These are phyloP conservation scores for Erpetoichthys calabaricus DNA, from an alignment of 2,797 vertebrate species.

Conservation along the genomic window DNA sequence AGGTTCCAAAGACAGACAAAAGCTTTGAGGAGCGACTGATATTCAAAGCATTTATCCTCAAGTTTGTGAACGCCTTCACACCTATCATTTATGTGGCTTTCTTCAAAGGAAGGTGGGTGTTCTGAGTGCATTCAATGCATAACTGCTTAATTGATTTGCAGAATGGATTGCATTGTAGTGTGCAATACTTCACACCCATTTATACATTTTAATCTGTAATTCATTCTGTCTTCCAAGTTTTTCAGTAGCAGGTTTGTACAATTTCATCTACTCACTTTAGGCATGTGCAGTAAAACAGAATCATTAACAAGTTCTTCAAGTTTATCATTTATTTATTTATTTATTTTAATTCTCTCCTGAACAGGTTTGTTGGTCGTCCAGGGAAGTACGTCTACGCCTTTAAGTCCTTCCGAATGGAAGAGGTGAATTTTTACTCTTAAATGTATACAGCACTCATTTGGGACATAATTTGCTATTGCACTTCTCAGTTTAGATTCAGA, in stretches of 20 bases:
- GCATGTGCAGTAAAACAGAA: no score
- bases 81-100: conserved; percentile 95
- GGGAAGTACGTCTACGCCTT: conserved; percentile 87
- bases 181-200: background rate
- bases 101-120: conserved; percentile 84
- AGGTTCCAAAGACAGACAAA: conserved; percentile 94
- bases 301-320: background rate
- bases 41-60: conserved; percentile 86
- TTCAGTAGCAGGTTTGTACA: no score
- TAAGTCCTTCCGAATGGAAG: conserved; percentile 87
- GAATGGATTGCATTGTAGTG: background rate
- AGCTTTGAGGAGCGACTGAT: conserved; percentile 87
- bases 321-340: background rate
- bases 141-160: background rate
- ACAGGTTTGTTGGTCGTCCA: conserved; percentile 81
- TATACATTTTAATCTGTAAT: background rate
- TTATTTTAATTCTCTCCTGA: conserved; percentile 1
- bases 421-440: conserved; percentile 49
- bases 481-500: background rate
- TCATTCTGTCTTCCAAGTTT: background rate
- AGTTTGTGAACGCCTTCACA: conserved; percentile 92
- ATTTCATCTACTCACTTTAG: no score
- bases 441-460: no score
- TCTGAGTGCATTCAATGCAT: background rate
- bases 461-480: background rate